Conservation (phyloP, 2,888 invertebrate genomes). For the Dynastes maya region DNA sequence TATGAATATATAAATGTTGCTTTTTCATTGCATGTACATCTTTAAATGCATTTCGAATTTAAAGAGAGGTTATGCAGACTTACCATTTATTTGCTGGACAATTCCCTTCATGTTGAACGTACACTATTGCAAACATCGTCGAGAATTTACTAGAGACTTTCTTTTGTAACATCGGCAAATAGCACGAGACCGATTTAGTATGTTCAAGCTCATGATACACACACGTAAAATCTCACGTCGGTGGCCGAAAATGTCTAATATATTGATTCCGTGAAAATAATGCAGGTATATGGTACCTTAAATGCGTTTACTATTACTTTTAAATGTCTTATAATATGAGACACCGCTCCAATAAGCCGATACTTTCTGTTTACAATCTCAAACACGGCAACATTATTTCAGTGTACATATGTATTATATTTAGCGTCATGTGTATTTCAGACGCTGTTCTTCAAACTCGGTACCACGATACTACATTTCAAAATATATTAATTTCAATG, state of each 20-base stretch:
- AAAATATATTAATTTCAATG: slow-evolving; percentile 33
- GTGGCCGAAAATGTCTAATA: neutral
- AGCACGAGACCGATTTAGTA: slow-evolving; percentile 12
- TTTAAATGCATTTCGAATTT: neutral
- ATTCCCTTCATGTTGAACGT: neutral
- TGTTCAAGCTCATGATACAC: slow-evolving; percentile 20
- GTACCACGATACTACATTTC: slow-evolving; percentile 35
- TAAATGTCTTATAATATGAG: neutral
- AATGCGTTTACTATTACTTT: neutral
- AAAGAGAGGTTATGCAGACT: slow-evolving; percentile 7
- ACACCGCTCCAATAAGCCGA: slow-evolving; percentile 47
- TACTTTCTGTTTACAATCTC: slow-evolving; percentile 62
- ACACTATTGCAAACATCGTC: slow-evolving; percentile 5
- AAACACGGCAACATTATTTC: slow-evolving; percentile 62
- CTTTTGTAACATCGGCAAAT: slow-evolving; percentile 28
- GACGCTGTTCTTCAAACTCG: slow-evolving; percentile 41
- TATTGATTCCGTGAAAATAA: slow-evolving; percentile 7
- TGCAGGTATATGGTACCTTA: neutral
- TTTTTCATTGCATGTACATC: too few relatives aligned
- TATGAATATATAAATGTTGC: too few relatives aligned
- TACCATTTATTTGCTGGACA: neutral
- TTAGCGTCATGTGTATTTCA: slow-evolving; percentile 55
- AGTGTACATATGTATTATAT: slow-evolving; percentile 55
- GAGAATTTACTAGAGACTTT: slow-evolving; percentile 11
- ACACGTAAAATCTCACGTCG: neutral